phyloP scores from a whole-genome alignment of 2,888 invertebrate species.

The Euzetes globulus region DNA sequence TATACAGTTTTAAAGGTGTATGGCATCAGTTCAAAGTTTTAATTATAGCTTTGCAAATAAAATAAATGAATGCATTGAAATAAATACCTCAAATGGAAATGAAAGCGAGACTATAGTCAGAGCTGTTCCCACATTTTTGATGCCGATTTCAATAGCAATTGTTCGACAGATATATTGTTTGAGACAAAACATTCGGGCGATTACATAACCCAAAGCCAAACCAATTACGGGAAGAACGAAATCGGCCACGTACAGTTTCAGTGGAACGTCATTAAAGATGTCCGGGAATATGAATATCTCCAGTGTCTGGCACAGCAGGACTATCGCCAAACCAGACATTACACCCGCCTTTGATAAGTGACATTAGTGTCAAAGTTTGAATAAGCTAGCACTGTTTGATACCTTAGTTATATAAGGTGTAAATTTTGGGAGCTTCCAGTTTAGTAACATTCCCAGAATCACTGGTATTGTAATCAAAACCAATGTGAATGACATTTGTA shows the following conservation, averaged over 20 bases:
- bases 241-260: slow-evolving; percentile 44
- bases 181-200: slow-evolving; percentile 43
- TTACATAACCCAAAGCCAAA: slow-evolving; percentile 44
- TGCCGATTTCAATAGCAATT: slow-evolving; percentile 45
- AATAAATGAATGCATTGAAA: not conserved
- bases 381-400: too few species aligned
- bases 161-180: slow-evolving; percentile 43
- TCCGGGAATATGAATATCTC: slow-evolving; percentile 44
- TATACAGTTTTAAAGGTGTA: not conserved
- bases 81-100: slow-evolving; percentile 42
- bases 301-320: slow-evolving; percentile 43
- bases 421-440: slow-evolving; percentile 43
- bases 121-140: slow-evolving; percentile 46
- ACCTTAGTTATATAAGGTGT: slow-evolving; percentile 44
- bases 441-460: slow-evolving; percentile 43
- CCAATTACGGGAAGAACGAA: slow-evolving; percentile 44
- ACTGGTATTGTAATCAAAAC: slow-evolving; percentile 44
- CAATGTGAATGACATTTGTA: slow-evolving; percentile 44
- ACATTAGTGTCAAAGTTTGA: too few species aligned
- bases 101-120: slow-evolving; percentile 45
- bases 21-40: not conserved
- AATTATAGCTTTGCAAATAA: not conserved
- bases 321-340: slow-evolving; percentile 44
- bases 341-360: slow-evolving; percentile 44
- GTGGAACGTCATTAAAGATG: slow-evolving; percentile 44